A percentile compares a stretch with the other conserved stretches of the same genome.
phyloP scores from a whole-genome alignment of 2,888 invertebrate species.

The Bedellia somnulentella region DNA sequence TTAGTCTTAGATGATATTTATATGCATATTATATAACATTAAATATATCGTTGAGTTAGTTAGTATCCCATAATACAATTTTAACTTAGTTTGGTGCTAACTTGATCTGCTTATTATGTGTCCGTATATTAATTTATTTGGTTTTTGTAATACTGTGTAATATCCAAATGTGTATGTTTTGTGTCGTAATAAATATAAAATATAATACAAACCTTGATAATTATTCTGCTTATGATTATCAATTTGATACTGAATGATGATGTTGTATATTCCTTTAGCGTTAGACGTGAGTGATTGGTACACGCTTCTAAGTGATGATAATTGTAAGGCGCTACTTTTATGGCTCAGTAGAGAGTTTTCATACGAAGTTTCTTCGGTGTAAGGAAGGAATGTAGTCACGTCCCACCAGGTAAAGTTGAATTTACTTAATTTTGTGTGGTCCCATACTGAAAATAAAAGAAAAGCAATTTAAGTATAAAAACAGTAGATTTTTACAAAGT shows the following conservation, averaged over 20 bases:
- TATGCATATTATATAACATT: no score
- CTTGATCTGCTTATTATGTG: no score
- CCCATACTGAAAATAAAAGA: slow-evolving; percentile 73
- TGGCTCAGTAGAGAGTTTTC: slow-evolving; percentile 84
- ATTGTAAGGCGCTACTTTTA: slow-evolving; percentile 73
- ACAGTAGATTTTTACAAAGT: no score
- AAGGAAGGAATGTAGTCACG: slow-evolving; percentile 81
- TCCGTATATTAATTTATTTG: no score
- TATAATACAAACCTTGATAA: slow-evolving; percentile 86
- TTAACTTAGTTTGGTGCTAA: no score
- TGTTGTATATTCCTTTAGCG: slow-evolving; percentile 80
- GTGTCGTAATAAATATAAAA: no score
- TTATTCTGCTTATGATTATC: slow-evolving; percentile 70
- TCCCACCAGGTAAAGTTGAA: slow-evolving; percentile 93
- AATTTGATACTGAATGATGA: slow-evolving; percentile 81
- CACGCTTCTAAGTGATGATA: slow-evolving; percentile 87
- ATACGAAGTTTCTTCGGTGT: slow-evolving; percentile 81
- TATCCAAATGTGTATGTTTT: no score
- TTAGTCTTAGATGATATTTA: no score
- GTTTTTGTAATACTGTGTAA: no score
- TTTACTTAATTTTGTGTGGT: slow-evolving; percentile 79
- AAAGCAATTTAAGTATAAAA: background rate
- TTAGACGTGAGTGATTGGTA: slow-evolving; percentile 89
- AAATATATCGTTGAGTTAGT: no score
- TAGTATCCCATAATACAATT: no score